These are phyloP conservation scores for Hozukius guyotensis DNA, from an alignment of 2,797 vertebrate genomes.

Conservation along the genomic window DNA sequence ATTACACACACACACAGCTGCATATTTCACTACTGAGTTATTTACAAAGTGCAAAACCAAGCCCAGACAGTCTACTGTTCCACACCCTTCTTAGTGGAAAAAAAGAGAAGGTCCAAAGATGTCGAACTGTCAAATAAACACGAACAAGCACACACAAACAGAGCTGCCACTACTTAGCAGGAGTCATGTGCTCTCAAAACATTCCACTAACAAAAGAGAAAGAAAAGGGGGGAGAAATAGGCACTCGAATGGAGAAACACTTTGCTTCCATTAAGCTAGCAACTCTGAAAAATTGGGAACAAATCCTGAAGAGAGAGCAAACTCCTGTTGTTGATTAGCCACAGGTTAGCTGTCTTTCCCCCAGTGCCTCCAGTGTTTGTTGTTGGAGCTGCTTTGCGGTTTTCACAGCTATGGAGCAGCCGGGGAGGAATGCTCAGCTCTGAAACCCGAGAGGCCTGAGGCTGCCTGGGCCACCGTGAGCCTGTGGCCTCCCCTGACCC, in stretches of 20 bases:
- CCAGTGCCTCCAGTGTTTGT: constrained; percentile 76
- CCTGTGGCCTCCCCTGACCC: constrained; percentile 75
- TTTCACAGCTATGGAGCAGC: constrained; percentile 84
- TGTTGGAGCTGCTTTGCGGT: constrained; percentile 81
- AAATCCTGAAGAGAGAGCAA: constrained; percentile 29
- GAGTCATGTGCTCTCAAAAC: constrained; percentile 36
- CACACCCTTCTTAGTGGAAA: constrained; percentile 31
- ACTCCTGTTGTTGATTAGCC: constrained; percentile 71
- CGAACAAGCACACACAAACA: constrained; percentile 47
- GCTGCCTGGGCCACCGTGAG: constrained; percentile 68
- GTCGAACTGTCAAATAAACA: constrained; percentile 65
- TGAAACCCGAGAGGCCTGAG: constrained; percentile 80
- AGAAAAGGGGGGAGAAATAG: background rate
- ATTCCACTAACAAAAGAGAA: constrained; percentile 13
- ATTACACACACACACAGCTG: constrained; percentile 4
- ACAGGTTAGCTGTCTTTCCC: constrained; percentile 66
- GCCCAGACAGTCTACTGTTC: constrained; percentile 37
- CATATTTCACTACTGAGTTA: constrained; percentile 37
- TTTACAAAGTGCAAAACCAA: constrained; percentile 41
- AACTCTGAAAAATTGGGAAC: constrained; percentile 23
- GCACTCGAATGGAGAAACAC: background rate
- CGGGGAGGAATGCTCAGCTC: constrained; percentile 79
- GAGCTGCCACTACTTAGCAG: constrained; percentile 31
- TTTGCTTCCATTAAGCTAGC: constrained; percentile 19
- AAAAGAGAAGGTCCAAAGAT: constrained; percentile 30